Evolutionary conservation across 2,113 vertebrate genomes (phyloP).

Genomic region (Apodemus speciosus): DNA sequence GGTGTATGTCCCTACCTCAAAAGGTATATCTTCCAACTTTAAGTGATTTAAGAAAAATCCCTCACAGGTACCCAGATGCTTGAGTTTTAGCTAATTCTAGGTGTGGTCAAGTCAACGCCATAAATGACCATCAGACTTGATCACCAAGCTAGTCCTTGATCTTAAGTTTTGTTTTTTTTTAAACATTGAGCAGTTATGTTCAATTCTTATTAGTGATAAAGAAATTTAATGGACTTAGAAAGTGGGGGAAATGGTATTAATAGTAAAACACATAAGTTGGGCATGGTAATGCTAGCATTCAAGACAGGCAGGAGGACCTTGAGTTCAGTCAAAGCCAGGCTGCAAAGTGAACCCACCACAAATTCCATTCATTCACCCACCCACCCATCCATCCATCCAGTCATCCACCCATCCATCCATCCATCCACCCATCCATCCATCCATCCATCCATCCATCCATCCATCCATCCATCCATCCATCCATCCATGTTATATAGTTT

Average conservation of each 20-base stretch:
- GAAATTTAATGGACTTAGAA: constrained; percentile 41
- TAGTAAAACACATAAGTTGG: neutral
- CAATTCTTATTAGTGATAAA: neutral
- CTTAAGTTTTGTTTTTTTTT: neutral
- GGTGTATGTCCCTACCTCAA: neutral
- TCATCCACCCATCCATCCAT: neutral
- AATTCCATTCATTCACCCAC: neutral
- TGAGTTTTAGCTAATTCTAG: neutral
- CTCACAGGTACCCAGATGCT: neutral
- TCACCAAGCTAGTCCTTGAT: constrained; percentile 34
- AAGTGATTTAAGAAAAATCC: neutral
- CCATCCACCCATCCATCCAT: neutral
- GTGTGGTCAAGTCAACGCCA: neutral
- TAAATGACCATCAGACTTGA: neutral
- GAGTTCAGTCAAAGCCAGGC: neutral
- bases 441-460: neutral
- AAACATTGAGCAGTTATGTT: constrained; percentile 6
- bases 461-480: neutral
- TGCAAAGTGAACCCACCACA: neutral
- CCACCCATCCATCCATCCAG: neutral
- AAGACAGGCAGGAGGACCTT: neutral
- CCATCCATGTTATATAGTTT: neutral
- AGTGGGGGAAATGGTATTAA: neutral
- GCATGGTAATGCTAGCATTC: neutral
- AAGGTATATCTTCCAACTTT: neutral